Conservation (phyloP, 1,140 invertebrate genomes). For the Venturia canescens region DNA sequence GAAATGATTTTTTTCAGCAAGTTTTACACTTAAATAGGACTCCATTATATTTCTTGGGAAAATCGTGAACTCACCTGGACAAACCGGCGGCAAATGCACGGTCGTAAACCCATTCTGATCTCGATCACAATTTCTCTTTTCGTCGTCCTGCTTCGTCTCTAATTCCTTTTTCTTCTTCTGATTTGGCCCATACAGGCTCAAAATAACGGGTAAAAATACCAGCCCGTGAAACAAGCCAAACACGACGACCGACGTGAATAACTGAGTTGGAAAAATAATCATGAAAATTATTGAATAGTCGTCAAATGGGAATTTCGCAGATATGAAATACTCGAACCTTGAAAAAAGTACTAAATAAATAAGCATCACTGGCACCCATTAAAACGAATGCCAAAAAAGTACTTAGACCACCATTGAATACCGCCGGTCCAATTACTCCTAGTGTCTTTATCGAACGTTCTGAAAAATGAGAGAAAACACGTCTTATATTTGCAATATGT, state of each 20-base stretch:
- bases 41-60: not conserved
- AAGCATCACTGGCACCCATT: slow-evolving; percentile 74
- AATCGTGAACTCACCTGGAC: not conserved
- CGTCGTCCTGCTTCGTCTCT: slow-evolving; percentile 57
- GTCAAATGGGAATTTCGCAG: not conserved
- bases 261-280: slow-evolving; percentile 60
- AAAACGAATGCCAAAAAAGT: slow-evolving; percentile 78
- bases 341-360: slow-evolving; percentile 77
- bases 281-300: not conserved
- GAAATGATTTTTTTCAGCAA: too few relatives aligned
- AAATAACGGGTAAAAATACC: slow-evolving; percentile 78
- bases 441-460: slow-evolving; percentile 73
- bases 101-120: slow-evolving; percentile 66
- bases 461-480: slow-evolving; percentile 58
- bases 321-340: slow-evolving; percentile 69
- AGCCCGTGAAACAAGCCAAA: slow-evolving; percentile 80
- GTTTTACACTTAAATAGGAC: not conserved
- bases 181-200: slow-evolving; percentile 78
- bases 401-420: slow-evolving; percentile 77
- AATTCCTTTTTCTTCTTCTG: slow-evolving; percentile 49
- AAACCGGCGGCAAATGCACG: slow-evolving; percentile 41
- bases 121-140: slow-evolving; percentile 31
- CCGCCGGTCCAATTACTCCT: slow-evolving; percentile 75
- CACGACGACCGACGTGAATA: slow-evolving; percentile 78
- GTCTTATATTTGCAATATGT: not conserved